phyloP scores from a whole-genome alignment of 2,888 invertebrate species.

The Caenorhabditis sp. region DNA sequence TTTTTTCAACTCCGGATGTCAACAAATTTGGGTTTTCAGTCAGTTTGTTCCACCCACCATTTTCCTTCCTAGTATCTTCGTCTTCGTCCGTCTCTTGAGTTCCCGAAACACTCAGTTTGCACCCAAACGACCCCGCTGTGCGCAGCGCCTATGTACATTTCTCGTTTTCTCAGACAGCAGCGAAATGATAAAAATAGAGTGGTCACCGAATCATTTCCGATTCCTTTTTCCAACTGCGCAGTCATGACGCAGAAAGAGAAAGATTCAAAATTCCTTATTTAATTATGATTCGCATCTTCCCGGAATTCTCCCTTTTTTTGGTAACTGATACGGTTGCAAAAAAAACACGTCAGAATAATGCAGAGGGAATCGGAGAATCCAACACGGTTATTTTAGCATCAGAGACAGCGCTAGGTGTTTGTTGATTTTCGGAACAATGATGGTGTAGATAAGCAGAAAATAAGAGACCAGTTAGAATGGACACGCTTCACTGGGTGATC shows the following conservation, averaged over 20 bases:
- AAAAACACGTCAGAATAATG: conserved; percentile 16
- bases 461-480: conserved; percentile 44
- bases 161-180: conserved; percentile 26
- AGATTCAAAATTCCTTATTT: not conserved
- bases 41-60: not conserved
- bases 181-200: conserved; percentile 33
- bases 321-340: conserved; percentile 23
- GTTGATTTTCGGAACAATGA: conserved; percentile 45
- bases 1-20: conserved; percentile 13
- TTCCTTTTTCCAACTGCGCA: conserved; percentile 20
- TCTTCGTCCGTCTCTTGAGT: not conserved
- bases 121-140: conserved; percentile 43
- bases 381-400: conserved; percentile 46
- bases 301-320: not conserved
- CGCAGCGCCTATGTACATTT: conserved; percentile 37
- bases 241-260: conserved; percentile 1
- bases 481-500: conserved; percentile 53
- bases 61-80: no score
- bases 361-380: conserved; percentile 19
- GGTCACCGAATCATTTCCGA: conserved; percentile 20
- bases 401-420: conserved; percentile 32
- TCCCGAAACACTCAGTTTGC: conserved; percentile 19
- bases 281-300: not conserved
- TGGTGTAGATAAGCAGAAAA: conserved; percentile 49
- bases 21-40: conserved; percentile 1